A percentile compares a stretch with the other conserved stretches of the same genome.
Conservation (phyloP, 2,888 invertebrate species). For the Neoascia interrupta region DNA sequence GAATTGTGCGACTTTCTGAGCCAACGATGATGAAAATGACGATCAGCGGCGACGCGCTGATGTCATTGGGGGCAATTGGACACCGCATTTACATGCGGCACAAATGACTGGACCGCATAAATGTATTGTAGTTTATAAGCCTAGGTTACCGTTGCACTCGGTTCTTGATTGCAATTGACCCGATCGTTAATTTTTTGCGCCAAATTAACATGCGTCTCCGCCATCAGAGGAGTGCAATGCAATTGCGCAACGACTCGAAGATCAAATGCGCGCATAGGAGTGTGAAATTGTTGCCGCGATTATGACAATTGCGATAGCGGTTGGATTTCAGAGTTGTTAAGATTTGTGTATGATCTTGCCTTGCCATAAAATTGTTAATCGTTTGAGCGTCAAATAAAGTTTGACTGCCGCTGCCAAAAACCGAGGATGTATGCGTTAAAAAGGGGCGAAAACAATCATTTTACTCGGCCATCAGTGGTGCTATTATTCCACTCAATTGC, state of each 20-base stretch:
- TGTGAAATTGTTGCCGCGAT: neutral
- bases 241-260: constrained; percentile 24
- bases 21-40: constrained; percentile 42
- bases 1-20: constrained; percentile 64
- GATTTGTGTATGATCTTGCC: too few species aligned
- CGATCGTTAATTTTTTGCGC: constrained; percentile 45
- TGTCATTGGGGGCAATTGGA: constrained; percentile 60
- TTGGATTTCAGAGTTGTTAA: too few species aligned
- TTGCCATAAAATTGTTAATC: too few species aligned
- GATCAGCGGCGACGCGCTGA: constrained; percentile 44
- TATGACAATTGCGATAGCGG: neutral
- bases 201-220: constrained; percentile 23
- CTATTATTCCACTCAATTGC: too few species aligned
- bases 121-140: constrained; percentile 49
- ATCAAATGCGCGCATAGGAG: neutral
- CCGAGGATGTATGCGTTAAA: too few species aligned
- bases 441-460: too few species aligned
- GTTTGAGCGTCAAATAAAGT: too few species aligned
- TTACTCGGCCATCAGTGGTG: too few species aligned
- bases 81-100: neutral
- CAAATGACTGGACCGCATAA: constrained; percentile 38
- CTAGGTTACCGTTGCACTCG: constrained; percentile 30
- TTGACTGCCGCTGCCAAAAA: too few species aligned
- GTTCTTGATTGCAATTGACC: constrained; percentile 60
- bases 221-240: neutral